Evolutionary conservation across 1,140 invertebrate genomes (phyloP).

Genomic region (Globodera ellingtonae): DNA sequence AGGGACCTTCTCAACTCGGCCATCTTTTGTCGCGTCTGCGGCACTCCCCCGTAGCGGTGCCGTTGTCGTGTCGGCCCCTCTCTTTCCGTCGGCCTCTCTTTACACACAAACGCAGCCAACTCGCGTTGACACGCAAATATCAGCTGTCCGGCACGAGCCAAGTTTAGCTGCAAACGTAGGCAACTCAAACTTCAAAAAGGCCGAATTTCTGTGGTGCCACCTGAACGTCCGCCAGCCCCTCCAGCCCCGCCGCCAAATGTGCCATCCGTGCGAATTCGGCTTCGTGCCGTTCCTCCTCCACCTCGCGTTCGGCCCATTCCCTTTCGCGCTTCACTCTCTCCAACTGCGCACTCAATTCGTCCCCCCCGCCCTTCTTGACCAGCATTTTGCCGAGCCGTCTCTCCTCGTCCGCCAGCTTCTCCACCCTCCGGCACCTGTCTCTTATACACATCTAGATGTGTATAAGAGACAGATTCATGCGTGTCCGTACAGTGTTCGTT

Average conservation of each 20-base stretch:
- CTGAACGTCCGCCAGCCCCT: slow-evolving; percentile 1
- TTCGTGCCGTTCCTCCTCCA: background rate
- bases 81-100: slow-evolving; percentile 30
- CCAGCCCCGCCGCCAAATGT: background rate
- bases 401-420: slow-evolving; percentile 36
- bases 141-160: slow-evolving; percentile 27
- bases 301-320: slow-evolving; percentile 6
- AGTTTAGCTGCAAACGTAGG: background rate
- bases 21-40: slow-evolving; percentile 44
- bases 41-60: slow-evolving; percentile 51
- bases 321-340: slow-evolving; percentile 32
- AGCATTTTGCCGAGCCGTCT: slow-evolving; percentile 19
- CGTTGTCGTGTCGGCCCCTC: background rate
- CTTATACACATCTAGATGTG: too few species aligned
- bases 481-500: too few species aligned
- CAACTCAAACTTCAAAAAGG: background rate
- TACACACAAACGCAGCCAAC: slow-evolving; percentile 51
- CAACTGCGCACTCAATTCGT: background rate
- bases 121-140: slow-evolving; percentile 55
- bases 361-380: slow-evolving; percentile 5
- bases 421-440: slow-evolving; percentile 18
- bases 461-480: too few species aligned
- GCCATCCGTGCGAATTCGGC: background rate
- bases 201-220: background rate
- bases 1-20: slow-evolving; percentile 42